Base-by-base conservation (phyloP, 1,140 invertebrate species). In the Aphidius ervi region DNA sequence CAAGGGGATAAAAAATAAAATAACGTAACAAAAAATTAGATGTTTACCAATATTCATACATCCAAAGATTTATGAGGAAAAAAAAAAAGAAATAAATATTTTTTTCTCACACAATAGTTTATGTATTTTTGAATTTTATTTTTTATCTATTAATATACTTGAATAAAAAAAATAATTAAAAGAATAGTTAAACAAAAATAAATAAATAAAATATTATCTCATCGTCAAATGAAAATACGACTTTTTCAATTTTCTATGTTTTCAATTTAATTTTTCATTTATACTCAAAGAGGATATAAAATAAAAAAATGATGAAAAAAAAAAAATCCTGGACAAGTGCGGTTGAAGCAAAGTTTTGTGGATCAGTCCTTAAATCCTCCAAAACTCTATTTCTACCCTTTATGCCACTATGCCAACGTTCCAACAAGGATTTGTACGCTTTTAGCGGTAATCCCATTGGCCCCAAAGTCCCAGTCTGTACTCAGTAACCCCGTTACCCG, bases 361-460 rank as follows among this genome's bases (percentile, higher is more conserved):
- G 68, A 53, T 67, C 67, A 64, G 63, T 52, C 54, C 52, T 47
- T 54, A 61, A 50, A 62, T 63, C 68, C 67, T 63, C 67, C 56
- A 57, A 64, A 70, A 68, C 67, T 68, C 67, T 46, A 68, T 66
- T 69, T 59, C 61, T 23, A 53, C 49, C 42, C 46, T 31, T 52
- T 50, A 56, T 55, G 59, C 48, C 65, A 55, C 55, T 37, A 62
- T 61, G 23, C 56, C 62, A 56, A 59, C 61, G 63, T 65, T 58
- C 58, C 56, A 46, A 63, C 63, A 67, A 70, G 74, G 73, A 75
- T 74, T 75, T 74, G 70, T 74, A 73, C 67, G 69, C 72, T 75
- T 75, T 75, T 73, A 74, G 61, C 67, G 58, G 66, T 74, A 74
- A 75, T 74, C 73, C 68, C 52, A 55, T 56, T 56, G 58, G 16